Conservation (phyloP, 2,888 invertebrate genomes). For the Acanthosepion pharaonis region DNA sequence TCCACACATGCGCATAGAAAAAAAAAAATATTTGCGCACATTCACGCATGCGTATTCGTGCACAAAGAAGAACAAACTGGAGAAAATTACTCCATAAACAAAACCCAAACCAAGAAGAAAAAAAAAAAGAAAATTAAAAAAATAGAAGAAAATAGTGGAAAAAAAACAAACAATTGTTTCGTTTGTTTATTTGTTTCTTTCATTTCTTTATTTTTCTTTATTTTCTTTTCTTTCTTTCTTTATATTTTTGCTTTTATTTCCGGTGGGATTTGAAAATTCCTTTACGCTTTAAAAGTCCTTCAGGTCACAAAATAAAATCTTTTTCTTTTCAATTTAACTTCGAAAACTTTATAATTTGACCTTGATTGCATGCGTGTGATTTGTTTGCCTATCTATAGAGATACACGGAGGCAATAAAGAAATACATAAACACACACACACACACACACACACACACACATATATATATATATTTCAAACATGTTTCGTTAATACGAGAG, state of each 20-base stretch:
- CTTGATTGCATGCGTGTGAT: not conserved
- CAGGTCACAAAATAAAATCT: not conserved
- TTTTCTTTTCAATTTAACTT: not conserved
- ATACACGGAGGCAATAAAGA: not conserved
- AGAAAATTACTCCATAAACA: not conserved
- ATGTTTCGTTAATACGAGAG: too few species aligned
- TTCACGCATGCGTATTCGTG: not conserved
- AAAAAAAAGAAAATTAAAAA: not conserved
- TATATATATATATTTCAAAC: not conserved
- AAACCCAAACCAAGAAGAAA: not conserved
- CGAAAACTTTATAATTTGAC: conserved; percentile 33
- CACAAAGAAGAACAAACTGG: not conserved
- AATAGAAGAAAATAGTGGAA: not conserved
- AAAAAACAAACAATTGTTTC: not conserved
- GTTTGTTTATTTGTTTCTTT: not conserved
- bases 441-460: not conserved
- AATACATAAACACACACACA: not conserved
- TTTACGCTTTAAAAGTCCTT: not conserved
- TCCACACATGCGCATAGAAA: not conserved
- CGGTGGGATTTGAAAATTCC: not conserved
- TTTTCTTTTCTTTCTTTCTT: not conserved
- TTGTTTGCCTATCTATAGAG: not conserved
- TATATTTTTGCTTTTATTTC: not conserved
- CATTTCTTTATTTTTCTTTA: too few species aligned
- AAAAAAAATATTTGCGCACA: not conserved